These are phyloP conservation scores for Alcedo atthis DNA, from an alignment of 2,797 vertebrate species.

Conservation along the genomic window DNA sequence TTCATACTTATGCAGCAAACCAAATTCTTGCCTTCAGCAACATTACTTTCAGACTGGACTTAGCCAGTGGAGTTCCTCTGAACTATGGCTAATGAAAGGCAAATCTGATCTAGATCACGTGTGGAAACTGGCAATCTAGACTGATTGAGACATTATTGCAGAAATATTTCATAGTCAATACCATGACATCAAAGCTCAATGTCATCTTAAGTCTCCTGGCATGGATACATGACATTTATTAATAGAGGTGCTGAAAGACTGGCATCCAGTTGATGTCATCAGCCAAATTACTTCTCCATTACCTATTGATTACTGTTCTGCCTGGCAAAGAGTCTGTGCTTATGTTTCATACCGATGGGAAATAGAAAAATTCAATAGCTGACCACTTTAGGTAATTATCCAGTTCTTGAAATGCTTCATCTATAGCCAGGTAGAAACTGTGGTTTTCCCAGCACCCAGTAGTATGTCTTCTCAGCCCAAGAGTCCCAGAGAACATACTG, in stretches of 20 bases:
- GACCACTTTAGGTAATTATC: constrained; percentile 13
- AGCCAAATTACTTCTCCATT: constrained; percentile 47
- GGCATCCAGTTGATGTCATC: constrained; percentile 35
- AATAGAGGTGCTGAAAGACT: constrained; percentile 44
- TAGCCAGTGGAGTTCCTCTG: background rate
- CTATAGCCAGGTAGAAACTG: background rate
- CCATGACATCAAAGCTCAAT: constrained; percentile 19
- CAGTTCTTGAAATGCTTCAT: background rate
- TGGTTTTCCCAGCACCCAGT: background rate
- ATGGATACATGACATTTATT: constrained; percentile 8
- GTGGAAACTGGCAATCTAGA: background rate
- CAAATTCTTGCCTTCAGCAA: background rate
- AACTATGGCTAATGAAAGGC: background rate
- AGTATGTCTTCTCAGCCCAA: background rate
- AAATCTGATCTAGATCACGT: constrained; percentile 8
- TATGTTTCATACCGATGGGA: background rate
- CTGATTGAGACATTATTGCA: constrained; percentile 18
- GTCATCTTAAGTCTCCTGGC: constrained; percentile 32
- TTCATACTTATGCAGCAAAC: background rate
- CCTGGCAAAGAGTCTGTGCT: background rate
- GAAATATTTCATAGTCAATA: constrained; percentile 33
- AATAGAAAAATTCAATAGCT: constrained; percentile 26
- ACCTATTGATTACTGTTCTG: constrained; percentile 39
- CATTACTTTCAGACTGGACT: background rate
- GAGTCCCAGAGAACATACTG: background rate